phyloP scores from a whole-genome alignment of 2,888 invertebrate genomes.

The Drosophila atroscutellata region DNA sequence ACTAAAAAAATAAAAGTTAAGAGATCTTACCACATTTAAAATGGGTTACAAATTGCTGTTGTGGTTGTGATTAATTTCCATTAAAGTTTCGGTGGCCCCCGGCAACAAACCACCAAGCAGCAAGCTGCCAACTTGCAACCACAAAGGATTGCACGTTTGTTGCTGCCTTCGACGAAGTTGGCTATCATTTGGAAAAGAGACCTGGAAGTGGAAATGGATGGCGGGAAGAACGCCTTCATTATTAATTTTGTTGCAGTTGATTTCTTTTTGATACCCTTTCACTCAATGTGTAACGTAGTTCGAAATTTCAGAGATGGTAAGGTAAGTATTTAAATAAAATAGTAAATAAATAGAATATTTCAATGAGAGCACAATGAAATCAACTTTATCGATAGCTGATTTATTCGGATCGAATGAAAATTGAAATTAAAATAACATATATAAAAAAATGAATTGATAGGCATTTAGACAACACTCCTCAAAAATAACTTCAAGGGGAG shows the following conservation, averaged over 20 bases:
- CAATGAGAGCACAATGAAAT: not conserved
- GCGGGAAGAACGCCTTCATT: slow-evolving; percentile 82
- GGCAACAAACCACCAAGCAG: slow-evolving; percentile 31
- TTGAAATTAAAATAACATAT: not conserved
- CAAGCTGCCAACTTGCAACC: slow-evolving; percentile 12
- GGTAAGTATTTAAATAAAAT: slow-evolving; percentile 1
- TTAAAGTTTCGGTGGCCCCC: slow-evolving; percentile 42
- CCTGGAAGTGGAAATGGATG: slow-evolving; percentile 80
- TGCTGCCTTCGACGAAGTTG: slow-evolving; percentile 16
- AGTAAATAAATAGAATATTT: not conserved
- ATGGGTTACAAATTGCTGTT: slow-evolving; percentile 55
- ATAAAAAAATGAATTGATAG: not conserved
- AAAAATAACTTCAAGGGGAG: not conserved
- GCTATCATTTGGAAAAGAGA: slow-evolving; percentile 30
- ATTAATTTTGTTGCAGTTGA: slow-evolving; percentile 63
- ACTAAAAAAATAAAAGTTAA: slow-evolving; percentile 20
- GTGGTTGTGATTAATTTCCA: slow-evolving; percentile 70
- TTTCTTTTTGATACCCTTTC: slow-evolving; percentile 26
- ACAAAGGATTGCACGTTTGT: slow-evolving; percentile 41
- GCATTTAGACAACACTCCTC: not conserved
- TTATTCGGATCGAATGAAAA: not conserved
- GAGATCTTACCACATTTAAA: slow-evolving; percentile 29
- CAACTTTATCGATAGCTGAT: not conserved
- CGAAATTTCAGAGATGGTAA: slow-evolving; percentile 3
- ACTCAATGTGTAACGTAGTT: slow-evolving; percentile 18